Percentiles rank a stretch among this genome's conserved stretches.
phyloP scores from a whole-genome alignment of 2,797 vertebrate genomes.

The Acropternis orthonyx region DNA sequence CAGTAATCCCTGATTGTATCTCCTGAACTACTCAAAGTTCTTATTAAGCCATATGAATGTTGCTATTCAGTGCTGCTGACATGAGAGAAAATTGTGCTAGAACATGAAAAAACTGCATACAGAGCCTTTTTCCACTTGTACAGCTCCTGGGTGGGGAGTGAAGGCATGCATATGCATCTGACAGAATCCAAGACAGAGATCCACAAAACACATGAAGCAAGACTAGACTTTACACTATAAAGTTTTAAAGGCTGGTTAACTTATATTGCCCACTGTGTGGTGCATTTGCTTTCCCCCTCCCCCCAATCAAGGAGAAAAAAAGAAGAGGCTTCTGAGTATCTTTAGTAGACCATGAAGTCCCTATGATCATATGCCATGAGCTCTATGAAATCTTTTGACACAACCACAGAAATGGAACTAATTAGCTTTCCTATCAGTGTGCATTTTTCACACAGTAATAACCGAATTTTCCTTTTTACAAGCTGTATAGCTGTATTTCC shows the following conservation, averaged over 20 bases:
- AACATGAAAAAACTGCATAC: not conserved
- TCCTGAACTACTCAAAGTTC: not conserved
- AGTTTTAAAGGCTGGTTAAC: not conserved
- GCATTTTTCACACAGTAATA: not conserved
- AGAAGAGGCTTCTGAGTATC: not conserved
- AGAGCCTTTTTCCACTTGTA: not conserved
- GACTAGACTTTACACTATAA: not conserved
- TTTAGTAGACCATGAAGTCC: not conserved
- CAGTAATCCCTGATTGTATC: not conserved
- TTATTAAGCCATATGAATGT: not conserved
- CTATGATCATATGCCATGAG: not conserved
- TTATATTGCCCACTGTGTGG: not conserved
- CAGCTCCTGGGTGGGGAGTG: not conserved
- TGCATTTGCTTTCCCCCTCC: not conserved
- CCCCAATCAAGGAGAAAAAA: not conserved
- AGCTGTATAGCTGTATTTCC: not conserved
- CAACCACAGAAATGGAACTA: not conserved
- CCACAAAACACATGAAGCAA: not conserved
- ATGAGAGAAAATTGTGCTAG: not conserved
- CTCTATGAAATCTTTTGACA: not conserved
- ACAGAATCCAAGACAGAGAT: not conserved
- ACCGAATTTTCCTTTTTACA: not conserved
- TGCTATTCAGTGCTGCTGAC: not conserved
- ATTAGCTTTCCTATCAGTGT: not conserved
- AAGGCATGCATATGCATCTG: not conserved